phyloP scores from a whole-genome alignment of 2,113 vertebrate genomes.

The Puma concolor region DNA sequence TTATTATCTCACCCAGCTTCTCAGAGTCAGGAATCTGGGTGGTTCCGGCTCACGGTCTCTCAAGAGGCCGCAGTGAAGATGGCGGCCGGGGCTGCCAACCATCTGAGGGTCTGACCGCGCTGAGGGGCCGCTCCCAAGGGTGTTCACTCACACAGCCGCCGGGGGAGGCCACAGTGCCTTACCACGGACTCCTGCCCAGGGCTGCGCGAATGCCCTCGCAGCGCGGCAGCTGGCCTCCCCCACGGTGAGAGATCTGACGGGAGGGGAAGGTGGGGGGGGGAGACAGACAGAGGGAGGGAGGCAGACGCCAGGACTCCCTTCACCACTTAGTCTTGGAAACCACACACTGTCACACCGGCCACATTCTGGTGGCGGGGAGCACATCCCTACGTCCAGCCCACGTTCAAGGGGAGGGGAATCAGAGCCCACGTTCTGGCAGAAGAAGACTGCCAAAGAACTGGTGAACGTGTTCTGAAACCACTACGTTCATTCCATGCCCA shows the following conservation, averaged over 20 bases:
- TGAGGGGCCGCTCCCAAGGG: background rate
- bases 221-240: background rate
- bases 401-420: background rate
- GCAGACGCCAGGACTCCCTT: background rate
- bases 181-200: rapidly evolving
- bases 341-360: rapidly evolving
- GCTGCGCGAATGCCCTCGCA: background rate
- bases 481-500: too few relatives aligned
- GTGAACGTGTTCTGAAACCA: background rate
- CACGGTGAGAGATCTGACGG: rapidly evolving
- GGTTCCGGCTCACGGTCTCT: background rate
- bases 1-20: background rate
- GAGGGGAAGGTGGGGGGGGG: background rate
- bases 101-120: background rate
- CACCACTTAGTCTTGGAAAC: background rate
- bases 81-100: rapidly evolving
- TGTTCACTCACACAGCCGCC: rapidly evolving
- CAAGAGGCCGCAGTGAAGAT: rapidly evolving
- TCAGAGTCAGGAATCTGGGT: background rate
- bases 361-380: background rate
- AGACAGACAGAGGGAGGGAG: background rate
- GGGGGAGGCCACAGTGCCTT: background rate
- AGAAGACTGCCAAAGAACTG: rapidly evolving
- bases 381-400: background rate
- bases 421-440: background rate